Evolutionary conservation across 2,888 invertebrate genomes (phyloP), one percentile per base, ranked within the genome.

Genomic region (Lagria hirta): DNA sequence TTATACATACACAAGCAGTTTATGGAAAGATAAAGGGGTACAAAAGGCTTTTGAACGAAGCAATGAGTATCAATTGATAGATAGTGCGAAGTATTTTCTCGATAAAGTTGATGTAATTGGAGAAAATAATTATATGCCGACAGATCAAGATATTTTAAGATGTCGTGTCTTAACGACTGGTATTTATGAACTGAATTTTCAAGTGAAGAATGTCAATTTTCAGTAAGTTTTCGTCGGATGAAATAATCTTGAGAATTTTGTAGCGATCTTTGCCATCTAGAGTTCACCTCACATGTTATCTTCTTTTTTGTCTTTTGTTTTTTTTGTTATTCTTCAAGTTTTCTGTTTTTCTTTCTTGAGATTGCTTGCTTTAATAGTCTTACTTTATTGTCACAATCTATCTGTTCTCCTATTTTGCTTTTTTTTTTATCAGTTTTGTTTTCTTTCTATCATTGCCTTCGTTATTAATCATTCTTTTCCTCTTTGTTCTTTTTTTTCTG

Each of bases 21-120:
- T 97, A 70, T 97, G 97, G 97, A 85, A 84, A 73, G 96, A 97
- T 75, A 82, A 79, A 68, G 96, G 95, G 60, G 94, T 97, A 55
- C 90, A 90, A 74, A 38, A 36, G 24, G 92, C 93, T 66, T 97
- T 87, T 77, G 94, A 95, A 73, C 82, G 97, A 70, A 92, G 93
- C 75, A 96, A 96, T 78, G 96, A 97, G 80, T 97, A 96, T 79
- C 96, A 97, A 78, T 86, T 97, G 72, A 97, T 97, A 75, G 96
- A 97, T 81, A 96, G 96, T 80, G 96, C 96, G 76, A 94, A 97
- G 83, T 97, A 97, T 80, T 96, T 96, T 81, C 84, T 96, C 78
- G 95, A 96, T 78, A 86, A 90, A 78, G 91, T 95, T 73, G 85
- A 88, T 75, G 86, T 86, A 74, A 89, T 97, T 71, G 91, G 92